Evolutionary conservation across 2,797 vertebrate species (phyloP), one percentile per base, ranked within the genome.

Genomic region (Otolemur crassicaudatus): DNA sequence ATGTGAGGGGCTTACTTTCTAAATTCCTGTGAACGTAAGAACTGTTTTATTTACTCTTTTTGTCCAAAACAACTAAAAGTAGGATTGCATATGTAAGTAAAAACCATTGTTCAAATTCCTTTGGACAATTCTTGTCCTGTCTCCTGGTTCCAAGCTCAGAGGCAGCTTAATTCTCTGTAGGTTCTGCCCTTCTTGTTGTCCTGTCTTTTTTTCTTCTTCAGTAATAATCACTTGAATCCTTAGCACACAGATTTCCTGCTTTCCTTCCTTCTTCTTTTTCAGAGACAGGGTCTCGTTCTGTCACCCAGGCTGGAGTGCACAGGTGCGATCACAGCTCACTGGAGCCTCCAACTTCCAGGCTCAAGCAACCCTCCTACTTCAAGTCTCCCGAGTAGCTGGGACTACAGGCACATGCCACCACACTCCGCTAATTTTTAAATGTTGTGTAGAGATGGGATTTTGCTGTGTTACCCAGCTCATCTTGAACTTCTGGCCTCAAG

Each of bases 51-150:
- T 31, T 37, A 25, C 7, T 58, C 19, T 12, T 7, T 80, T 75
- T 56, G 40, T 65, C 31, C 70, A 37, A 60, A 63, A 56, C 43
- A 67, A 53, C 17, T 17, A 56, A 58, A 77, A 29, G 27, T 1
- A 34, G 46, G 22, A 20, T 5, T 22, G 53, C 11, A 5, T 34
- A 37, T 20, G 0, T 7, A 3, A 27, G 43, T 22, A 19, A 31
- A 31, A 76, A 17, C 4, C 1, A 4, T 13, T 46, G 85, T 58
- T 29, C 16, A 1, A 22, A 12, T 4, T 72, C n/a, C 17, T 19
- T 63, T 7, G 25, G 14, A 2, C 0, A 12, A 0, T 0, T 3
- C 16, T 20, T 3, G 0, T 6, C 6, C 58, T 2, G 1, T n/a
- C 25, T 5, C 9, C 84, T 16, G 73, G 69, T 1, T 34, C 34